Conservation (phyloP, 1,140 invertebrate genomes). For the Bilobella aurantiaca region DNA sequence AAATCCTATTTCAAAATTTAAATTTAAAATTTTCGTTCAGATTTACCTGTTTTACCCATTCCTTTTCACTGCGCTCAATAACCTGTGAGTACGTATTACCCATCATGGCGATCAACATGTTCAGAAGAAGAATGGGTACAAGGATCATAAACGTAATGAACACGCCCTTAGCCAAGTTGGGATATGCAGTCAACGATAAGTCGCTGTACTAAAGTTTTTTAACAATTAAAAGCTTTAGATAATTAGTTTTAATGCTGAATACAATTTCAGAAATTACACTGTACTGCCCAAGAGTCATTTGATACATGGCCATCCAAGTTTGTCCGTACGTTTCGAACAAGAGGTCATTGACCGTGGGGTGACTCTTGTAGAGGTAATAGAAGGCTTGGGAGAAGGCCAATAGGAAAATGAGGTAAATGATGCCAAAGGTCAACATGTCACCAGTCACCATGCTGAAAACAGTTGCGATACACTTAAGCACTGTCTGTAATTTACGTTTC, state of each 20-base stretch:
- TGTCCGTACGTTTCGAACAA: slow-evolving; percentile 72
- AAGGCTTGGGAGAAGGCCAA: slow-evolving; percentile 94
- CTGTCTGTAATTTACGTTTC: not conserved
- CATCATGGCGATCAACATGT: slow-evolving; percentile 99
- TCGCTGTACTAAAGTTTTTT: slow-evolving; percentile 66
- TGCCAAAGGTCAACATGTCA: slow-evolving; percentile 94
- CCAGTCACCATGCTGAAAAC: slow-evolving; percentile 96
- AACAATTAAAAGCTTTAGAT: slow-evolving; percentile 4
- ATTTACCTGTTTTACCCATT: slow-evolving; percentile 90
- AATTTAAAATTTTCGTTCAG: no score
- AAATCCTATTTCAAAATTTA: no score
- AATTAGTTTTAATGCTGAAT: not conserved
- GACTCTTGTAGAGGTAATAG: slow-evolving; percentile 90
- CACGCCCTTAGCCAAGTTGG: slow-evolving; percentile 80
- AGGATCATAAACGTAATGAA: slow-evolving; percentile 96
- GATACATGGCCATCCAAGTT: slow-evolving; percentile 95
- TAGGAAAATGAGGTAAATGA: slow-evolving; percentile 87
- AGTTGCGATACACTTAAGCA: not conserved
- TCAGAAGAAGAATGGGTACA: slow-evolving; percentile 87
- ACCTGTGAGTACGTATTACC: slow-evolving; percentile 96
- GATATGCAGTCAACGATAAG: slow-evolving; percentile 76
- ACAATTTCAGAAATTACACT: slow-evolving; percentile 55
- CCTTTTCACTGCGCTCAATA: slow-evolving; percentile 95
- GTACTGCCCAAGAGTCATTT: slow-evolving; percentile 95
- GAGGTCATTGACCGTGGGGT: slow-evolving; percentile 64